Evolutionary conservation across 2,888 invertebrate species (phyloP), one percentile per base, ranked within the genome.

Genomic region (Drosophila fulvimacula): DNA sequence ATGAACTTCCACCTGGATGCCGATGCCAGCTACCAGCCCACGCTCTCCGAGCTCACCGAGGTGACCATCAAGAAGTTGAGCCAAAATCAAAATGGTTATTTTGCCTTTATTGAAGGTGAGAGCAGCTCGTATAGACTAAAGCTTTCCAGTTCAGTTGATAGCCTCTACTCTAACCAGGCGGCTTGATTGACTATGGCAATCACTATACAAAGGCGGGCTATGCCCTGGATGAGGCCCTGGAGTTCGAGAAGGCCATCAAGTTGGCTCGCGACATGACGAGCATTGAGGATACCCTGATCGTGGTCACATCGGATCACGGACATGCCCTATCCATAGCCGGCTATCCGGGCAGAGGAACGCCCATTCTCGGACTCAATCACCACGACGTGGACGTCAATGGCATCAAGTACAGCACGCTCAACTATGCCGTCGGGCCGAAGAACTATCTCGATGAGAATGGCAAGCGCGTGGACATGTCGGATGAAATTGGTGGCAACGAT

Each of bases 221-320:
- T 11, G 96, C 97, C 0, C 91, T 97, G 0, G 95, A 96, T 77
- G 98, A 98, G 90, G 95, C 96, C 0, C 93, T 96, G 0, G 96
- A 96, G 89, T 95, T 97, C 83, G 94, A 95, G 57, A 94, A 95
- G 83, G 96, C 97, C 1, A 93, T 96, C 39, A 89, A 94, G 69
- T 92, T 93, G 76, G 95, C 96, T 0, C 88, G 93, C 55, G 90
- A 93, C 1, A 84, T 96, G 80, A 95, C 95, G 0, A 92, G 92
- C 52, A 91, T 92, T n/a, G 92, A 94, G n/a, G 96, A 97, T 38
- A 97, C 97, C 0, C 91, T 98, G 3, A 95, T 97, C 34, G 94
- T 97, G 0, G 96, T 96, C 4, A 96, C 95, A 0, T 93, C 96
- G 0, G 96, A 97, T 91, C 96, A 97, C 88, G 94, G 95, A 0